Base-by-base conservation (phyloP, 2,113 vertebrate genomes). In the Periophthalmus modestus region DNA sequence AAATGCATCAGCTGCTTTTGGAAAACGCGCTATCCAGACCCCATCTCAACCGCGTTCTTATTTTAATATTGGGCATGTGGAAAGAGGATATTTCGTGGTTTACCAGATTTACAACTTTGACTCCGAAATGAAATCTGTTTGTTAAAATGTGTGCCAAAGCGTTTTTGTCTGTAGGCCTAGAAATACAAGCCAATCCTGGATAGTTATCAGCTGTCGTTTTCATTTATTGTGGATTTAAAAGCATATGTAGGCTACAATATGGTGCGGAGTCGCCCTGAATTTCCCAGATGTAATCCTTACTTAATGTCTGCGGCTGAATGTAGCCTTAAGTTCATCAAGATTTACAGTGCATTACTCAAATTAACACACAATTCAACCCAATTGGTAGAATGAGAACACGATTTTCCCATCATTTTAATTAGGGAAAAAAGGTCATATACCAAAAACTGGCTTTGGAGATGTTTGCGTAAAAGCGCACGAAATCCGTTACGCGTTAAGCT, bases 231-330 rank as follows among this genome's bases (percentile, higher is more conserved):
- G 82, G 88, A 85, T 89, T 90, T 86, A 83, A 82, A 88, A 43
- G 77, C 86, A 89, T 78, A 87, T 88, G 81, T 81, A 78, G 78
- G 75, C 71, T 80, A 85, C 86, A 88, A 73, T 81, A 83, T 82
- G 85, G 75, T 66, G 66, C 71, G 65, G 61, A 73, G 71, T 70
- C 46, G 55, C 72, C 78, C 79, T 66, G 75, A 75, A 70, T 59
- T 85, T 57, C 72, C 79, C 47, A 28, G 67, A 82, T 83, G 71
- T 86, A 89, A 92, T 89, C 86, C 88, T 87, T 85, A 87, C 63
- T 92, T 92, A 91, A 89, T 79, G 80, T 87, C 85, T 85, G 83
- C 83, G 62, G 61, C 52, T 74, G 79, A 85, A 85, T 71, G 39
- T 19, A 70, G 39, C 61, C 80, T 82, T 89, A 19, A 73, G 77